These are phyloP conservation scores for Bubo bubo DNA, from an alignment of 2,113 vertebrate genomes.

Conservation along the genomic window DNA sequence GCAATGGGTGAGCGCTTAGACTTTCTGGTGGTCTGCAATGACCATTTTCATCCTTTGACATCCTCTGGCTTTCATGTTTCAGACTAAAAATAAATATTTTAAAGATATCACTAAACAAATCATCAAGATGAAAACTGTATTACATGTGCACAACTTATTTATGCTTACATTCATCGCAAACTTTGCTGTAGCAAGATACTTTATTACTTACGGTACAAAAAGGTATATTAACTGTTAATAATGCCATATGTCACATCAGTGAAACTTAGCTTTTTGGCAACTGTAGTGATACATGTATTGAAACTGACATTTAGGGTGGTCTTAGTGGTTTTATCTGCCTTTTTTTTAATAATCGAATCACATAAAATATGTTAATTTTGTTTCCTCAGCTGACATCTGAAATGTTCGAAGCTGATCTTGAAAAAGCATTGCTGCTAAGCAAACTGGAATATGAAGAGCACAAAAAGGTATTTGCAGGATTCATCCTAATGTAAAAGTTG, in stretches of 20 bases:
- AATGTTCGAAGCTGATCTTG: conserved; percentile 94
- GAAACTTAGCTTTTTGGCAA: background rate
- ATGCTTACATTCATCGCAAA: background rate
- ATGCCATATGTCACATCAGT: background rate
- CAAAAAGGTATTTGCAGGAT: conserved; percentile 80
- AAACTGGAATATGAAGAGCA: conserved; percentile 91
- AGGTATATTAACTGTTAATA: background rate
- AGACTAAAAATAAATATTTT: background rate
- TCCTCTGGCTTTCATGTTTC: background rate
- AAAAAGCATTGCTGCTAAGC: conserved; percentile 93
- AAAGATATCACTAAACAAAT: background rate
- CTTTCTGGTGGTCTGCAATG: background rate
- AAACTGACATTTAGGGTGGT: background rate
- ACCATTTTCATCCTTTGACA: background rate
- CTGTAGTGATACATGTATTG: background rate
- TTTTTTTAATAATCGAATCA: background rate
- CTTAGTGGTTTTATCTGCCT: background rate
- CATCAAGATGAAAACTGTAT: background rate
- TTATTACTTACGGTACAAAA: background rate
- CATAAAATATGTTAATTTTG: background rate
- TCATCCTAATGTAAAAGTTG: background rate
- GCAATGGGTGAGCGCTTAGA: background rate
- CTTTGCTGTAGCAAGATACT: background rate
- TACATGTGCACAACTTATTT: background rate
- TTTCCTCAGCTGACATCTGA: conserved; percentile 87